Evolutionary conservation across 2,797 vertebrate genomes (phyloP).

Genomic region (Gymnodraco acuticeps): DNA sequence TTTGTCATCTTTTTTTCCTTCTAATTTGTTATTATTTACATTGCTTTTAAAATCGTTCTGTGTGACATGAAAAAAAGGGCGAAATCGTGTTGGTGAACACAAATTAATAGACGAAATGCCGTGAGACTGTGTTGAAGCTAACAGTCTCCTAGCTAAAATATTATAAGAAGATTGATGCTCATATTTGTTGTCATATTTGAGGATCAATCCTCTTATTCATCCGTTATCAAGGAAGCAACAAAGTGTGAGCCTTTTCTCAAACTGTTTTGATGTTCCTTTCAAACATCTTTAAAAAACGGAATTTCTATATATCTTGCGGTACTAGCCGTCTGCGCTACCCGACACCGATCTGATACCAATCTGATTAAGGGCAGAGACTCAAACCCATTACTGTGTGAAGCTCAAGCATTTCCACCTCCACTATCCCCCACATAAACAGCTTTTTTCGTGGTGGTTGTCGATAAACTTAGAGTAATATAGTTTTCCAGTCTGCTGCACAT

Average conservation of each 20-base stretch:
- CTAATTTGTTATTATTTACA: too few species aligned
- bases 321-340: conserved; percentile 16
- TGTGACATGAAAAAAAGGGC: too few species aligned
- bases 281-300: conserved; percentile 3
- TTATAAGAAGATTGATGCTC: too few species aligned
- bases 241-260: not conserved
- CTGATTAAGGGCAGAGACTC: conserved; percentile 32
- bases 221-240: not conserved
- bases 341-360: conserved; percentile 49
- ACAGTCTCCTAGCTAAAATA: not conserved
- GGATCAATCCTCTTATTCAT: not conserved
- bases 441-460: conserved; percentile 16
- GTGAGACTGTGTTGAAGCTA: not conserved
- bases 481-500: conserved; percentile 41
- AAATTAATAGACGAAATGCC: too few species aligned
- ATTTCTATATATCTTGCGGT: not conserved
- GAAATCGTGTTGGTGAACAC: too few species aligned
- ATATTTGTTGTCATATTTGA: not conserved
- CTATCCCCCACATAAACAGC: conserved; percentile 15
- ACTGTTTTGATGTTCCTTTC: not conserved
- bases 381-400: conserved; percentile 35
- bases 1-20: too few species aligned
- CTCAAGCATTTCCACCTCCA: conserved; percentile 28
- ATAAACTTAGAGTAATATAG: conserved; percentile 24
- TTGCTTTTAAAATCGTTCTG: too few species aligned